Evolutionary conservation across 2,113 vertebrate genomes (phyloP), one percentile per base, ranked within the genome.

Genomic region (Leucopsar rothschildi): DNA sequence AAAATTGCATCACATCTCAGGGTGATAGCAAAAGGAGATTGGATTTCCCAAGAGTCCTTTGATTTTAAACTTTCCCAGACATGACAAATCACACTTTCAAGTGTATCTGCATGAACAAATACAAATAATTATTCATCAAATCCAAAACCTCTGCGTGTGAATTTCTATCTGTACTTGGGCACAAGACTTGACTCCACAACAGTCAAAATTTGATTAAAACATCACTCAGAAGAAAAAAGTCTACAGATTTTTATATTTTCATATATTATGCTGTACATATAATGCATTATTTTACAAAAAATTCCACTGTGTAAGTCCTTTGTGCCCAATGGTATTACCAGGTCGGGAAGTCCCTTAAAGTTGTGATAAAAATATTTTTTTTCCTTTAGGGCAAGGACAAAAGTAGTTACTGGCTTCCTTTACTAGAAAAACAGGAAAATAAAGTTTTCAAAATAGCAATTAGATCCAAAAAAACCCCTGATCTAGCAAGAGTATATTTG

Each of bases 401-500:
- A 91, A 93, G 42, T 64, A 86, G 56, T 60, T 72, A 44, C 60
- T 31, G 25, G 63, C n/a, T 94, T 96, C 75, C 82, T 89, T 93
- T 69, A 77, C 45, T 72, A 80, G 55, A 82, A 88, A 93, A 94
- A 80, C 85, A 93, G 63, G 78, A 92, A 96, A 91, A 88, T 27
- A 52, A 69, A 53, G 28, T 64, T 86, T 82, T 45, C 49, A 76
- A 93, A 82, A 93, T 35, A 91, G 37, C n/a, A 78, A 6, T 56
- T 71, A 45, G 39, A 70, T 83, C 2, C 3, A 71, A 86, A 78
- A 76, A 50, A 18, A 18, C 0, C 0, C 5, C 15, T 39, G 29
- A 53, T 25, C 15, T 53, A 90, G 8, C 39, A 68, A 24, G 18
- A 82, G 9, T 10, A 10, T 15, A n/a, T 76, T 84, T 64, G 68